Base-by-base conservation (phyloP, 2,113 vertebrate genomes). In the Microtus richardsoni region DNA sequence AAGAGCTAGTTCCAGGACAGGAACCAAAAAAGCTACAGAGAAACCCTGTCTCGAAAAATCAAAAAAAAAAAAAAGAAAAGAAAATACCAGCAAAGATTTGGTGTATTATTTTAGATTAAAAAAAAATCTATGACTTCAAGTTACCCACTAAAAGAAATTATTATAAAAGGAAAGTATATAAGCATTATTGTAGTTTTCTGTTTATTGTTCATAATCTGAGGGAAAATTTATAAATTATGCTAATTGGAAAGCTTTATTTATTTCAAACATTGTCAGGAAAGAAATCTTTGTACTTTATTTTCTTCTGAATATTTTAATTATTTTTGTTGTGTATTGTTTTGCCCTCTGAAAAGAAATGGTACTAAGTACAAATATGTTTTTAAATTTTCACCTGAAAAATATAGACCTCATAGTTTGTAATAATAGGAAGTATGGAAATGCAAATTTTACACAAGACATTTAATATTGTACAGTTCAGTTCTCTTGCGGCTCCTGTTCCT, bases 131-230 rank as follows among this genome's bases (percentile, higher is more conserved):
- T 94, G 13, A 41, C 60, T 58, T 58, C 22, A 95, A 85, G 28
- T 88, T 89, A 73, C 21, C 64, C 16, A 33, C 22, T 17, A 33
- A 3, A 84, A 75, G 1, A 41, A 52, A 0, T 19, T 89, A 6
- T 49, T 89, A 83, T 54, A 87, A 95, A 93, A 33, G 36, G 83
- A 95, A 93, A n/a, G 36, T 19, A 9, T 73, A 41, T 22, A 73
- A 24, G 3, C 64, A 68, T 33, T 68, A 33, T 58, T 68, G 30
- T 68, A 33, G 64, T 14, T 68, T 12, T 68, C 47, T 82, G 58
- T 86, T 11, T 16, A 41, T 89, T 68, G 73, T 73, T 80, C 13
- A 89, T 12, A 26, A 73, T 70, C 24, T 62, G 4, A 21, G 62
- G 58, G 19, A 52, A n/a, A 5, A 22, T 91, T 75, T 96, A 22